Conservation (phyloP, 2,888 invertebrate species). For the Synanthedon vespiformis region DNA sequence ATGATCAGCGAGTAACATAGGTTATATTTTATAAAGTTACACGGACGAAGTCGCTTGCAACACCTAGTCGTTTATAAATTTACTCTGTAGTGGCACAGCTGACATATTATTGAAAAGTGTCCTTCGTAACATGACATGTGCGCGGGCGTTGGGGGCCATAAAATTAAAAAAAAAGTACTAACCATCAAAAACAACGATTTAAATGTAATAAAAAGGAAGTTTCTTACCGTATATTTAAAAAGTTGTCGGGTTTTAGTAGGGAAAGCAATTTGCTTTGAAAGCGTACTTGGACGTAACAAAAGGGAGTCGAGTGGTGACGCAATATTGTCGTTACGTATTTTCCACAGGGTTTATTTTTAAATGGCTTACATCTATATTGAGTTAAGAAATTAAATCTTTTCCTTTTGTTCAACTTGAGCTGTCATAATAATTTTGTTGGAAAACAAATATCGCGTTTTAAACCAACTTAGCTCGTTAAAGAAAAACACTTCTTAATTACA, state of each 20-base stretch:
- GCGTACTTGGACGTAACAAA: slow-evolving; percentile 11
- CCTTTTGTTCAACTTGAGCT: background rate
- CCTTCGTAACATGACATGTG: no score
- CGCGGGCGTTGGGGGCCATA: no score
- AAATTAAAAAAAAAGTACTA: no score
- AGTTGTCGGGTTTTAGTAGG: slow-evolving; percentile 18
- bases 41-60: no score
- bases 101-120: no score
- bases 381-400: background rate
- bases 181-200: no score
- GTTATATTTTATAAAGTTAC: no score
- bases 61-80: no score
- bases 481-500: no score
- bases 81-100: no score
- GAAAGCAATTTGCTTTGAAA: slow-evolving; percentile 37
- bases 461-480: no score
- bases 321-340: slow-evolving; percentile 12
- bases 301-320: slow-evolving; percentile 13
- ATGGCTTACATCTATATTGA: slow-evolving; percentile 4
- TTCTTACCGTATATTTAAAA: slow-evolving; percentile 31
- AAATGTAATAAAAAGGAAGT: slow-evolving; percentile 11
- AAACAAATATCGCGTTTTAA: background rate
- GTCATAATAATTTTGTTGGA: background rate
- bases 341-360: slow-evolving; percentile 6
- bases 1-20: no score